These are phyloP conservation scores for Cladorhizidae sp. DNA, from an alignment of 37 sponge, comb jelly and placozoan species.

Conservation along the genomic window DNA sequence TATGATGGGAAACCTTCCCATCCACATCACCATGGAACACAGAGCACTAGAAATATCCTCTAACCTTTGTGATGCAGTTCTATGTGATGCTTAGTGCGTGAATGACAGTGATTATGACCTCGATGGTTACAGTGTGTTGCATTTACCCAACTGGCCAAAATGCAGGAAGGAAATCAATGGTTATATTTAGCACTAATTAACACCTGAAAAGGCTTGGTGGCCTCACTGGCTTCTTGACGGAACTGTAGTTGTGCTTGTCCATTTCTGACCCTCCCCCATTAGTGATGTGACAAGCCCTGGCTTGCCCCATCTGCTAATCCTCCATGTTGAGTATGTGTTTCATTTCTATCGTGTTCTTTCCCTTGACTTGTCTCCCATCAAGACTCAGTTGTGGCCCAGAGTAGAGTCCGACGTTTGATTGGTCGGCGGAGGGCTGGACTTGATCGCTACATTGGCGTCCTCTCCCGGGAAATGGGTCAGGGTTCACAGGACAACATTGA, in stretches of 20 bases:
- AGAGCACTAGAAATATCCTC: constrained; percentile 63
- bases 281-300: too few species aligned
- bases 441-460: constrained; percentile 34
- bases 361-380: constrained; percentile 37
- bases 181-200: too few species aligned
- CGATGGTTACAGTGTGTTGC: neutral
- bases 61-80: neutral
- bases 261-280: too few species aligned
- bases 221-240: too few species aligned
- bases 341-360: neutral
- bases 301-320: too few species aligned
- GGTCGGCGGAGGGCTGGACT: constrained; percentile 52
- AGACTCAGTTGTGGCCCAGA: constrained; percentile 26
- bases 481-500: constrained; percentile 56
- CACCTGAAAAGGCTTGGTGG: too few species aligned
- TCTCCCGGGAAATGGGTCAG: constrained; percentile 23
- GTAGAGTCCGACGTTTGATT: constrained; percentile 56
- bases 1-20: constrained; percentile 76
- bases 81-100: too few species aligned
- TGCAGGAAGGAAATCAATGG: too few species aligned
- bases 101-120: too few species aligned
- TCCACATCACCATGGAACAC: constrained; percentile 89
- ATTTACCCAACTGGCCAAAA: neutral
- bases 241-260: too few species aligned
- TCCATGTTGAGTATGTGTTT: neutral